These are phyloP conservation scores for Esox niger DNA, from an alignment of 2,113 vertebrate genomes.

Conservation along the genomic window DNA sequence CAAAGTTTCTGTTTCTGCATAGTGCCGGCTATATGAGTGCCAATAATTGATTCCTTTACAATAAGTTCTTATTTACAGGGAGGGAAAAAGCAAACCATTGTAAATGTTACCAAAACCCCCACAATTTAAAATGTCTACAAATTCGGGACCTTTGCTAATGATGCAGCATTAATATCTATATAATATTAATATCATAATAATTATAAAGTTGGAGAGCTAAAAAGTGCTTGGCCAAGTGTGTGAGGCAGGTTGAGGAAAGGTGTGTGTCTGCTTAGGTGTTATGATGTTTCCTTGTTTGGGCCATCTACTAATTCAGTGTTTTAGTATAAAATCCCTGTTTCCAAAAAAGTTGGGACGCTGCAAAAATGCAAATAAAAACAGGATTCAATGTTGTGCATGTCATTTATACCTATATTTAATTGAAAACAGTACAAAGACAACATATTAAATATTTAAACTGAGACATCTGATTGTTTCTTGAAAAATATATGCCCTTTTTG, in stretches of 20 bases:
- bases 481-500: no score
- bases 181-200: slow-evolving; percentile 22
- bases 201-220: slow-evolving; percentile 53
- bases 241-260: slow-evolving; percentile 6
- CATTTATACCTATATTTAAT: no score
- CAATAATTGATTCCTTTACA: slow-evolving; percentile 66
- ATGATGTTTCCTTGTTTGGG: slow-evolving; percentile 19
- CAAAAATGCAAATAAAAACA: no score
- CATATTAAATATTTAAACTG: no score
- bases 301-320: slow-evolving; percentile 29
- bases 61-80: slow-evolving; percentile 69
- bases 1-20: slow-evolving; percentile 74
- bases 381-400: no score
- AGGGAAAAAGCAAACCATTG: slow-evolving; percentile 59
- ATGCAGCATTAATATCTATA: neutral
- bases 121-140: slow-evolving; percentile 64
- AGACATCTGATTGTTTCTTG: no score
- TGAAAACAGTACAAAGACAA: no score
- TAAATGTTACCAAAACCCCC: slow-evolving; percentile 46
- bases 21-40: slow-evolving; percentile 77
- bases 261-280: neutral
- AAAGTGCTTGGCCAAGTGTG: slow-evolving; percentile 48
- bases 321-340: no score
- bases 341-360: no score
- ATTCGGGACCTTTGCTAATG: slow-evolving; percentile 35